These are phyloP conservation scores for Colletes latitarsis DNA, from an alignment of 1,140 invertebrate species.

Conservation along the genomic window DNA sequence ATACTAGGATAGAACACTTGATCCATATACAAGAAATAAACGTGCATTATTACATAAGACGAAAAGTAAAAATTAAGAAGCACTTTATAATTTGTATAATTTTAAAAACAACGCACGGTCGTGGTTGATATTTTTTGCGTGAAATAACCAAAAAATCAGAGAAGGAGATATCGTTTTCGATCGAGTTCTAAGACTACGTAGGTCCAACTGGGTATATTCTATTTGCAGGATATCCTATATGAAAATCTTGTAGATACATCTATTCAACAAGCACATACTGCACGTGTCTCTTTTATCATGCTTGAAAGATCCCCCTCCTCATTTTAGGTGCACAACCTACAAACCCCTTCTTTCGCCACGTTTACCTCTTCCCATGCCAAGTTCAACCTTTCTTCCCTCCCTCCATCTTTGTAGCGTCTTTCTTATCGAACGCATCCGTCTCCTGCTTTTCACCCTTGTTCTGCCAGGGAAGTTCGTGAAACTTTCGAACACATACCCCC, in stretches of 20 bases:
- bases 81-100: too few species aligned
- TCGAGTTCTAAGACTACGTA: too few species aligned
- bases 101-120: too few species aligned
- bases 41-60: too few species aligned
- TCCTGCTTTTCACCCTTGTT: conserved; percentile 38
- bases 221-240: background rate
- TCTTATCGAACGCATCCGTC: background rate
- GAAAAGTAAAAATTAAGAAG: too few species aligned
- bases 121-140: too few species aligned
- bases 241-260: background rate
- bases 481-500: conserved; percentile 31
- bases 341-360: conserved; percentile 16
- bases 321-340: conserved; percentile 58
- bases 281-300: conserved; percentile 40
- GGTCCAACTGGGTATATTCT: too few species aligned
- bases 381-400: too few species aligned
- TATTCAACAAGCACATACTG: background rate
- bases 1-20: too few species aligned
- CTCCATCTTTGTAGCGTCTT: conserved; percentile 13
- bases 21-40: too few species aligned
- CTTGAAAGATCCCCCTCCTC: conserved; percentile 38
- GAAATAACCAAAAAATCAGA: too few species aligned
- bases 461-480: conserved; percentile 15
- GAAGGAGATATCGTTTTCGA: too few species aligned
- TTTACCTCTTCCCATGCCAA: background rate